Evolutionary conservation across 2,888 invertebrate species (phyloP).

Genomic region (Sesia bembeciformis): DNA sequence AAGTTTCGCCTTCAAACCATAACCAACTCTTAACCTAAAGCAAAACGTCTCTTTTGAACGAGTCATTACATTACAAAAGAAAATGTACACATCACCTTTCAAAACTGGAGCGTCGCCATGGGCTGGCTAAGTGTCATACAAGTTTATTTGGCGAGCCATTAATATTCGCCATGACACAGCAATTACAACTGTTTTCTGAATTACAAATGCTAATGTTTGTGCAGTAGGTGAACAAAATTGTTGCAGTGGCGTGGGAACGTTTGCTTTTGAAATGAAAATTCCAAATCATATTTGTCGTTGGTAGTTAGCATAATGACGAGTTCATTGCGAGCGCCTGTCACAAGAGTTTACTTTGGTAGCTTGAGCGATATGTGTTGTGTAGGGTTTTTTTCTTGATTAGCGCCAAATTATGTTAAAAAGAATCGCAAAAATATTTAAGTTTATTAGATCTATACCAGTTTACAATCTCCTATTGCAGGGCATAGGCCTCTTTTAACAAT

Average conservation of each 20-base stretch:
- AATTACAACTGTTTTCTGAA: conserved; percentile 48
- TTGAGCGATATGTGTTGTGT: too few species aligned
- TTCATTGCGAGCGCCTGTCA: too few species aligned
- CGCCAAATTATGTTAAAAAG: too few species aligned
- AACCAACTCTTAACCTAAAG: too few species aligned
- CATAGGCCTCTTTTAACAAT: too few species aligned
- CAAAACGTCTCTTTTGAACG: too few species aligned
- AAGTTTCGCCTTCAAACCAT: too few species aligned
- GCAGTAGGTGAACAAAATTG: conserved; percentile 18
- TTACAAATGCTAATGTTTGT: conserved; percentile 44
- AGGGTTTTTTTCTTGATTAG: too few species aligned
- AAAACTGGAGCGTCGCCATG: background rate
- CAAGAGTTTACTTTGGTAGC: too few species aligned
- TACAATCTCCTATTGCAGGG: too few species aligned
- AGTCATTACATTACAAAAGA: background rate
- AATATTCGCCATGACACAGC: conserved; percentile 47
- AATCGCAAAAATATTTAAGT: too few species aligned
- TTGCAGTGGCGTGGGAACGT: conserved; percentile 8
- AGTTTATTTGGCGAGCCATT: conserved; percentile 38
- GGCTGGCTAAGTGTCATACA: background rate
- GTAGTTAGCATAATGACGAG: background rate
- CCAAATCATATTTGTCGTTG: conserved; percentile 8
- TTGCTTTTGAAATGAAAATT: conserved; percentile 8
- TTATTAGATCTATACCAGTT: too few species aligned
- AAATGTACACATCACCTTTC: background rate